Evolutionary conservation across 2,888 invertebrate genomes (phyloP), one percentile per base, ranked within the genome.

Genomic region (Formica aserva): DNA sequence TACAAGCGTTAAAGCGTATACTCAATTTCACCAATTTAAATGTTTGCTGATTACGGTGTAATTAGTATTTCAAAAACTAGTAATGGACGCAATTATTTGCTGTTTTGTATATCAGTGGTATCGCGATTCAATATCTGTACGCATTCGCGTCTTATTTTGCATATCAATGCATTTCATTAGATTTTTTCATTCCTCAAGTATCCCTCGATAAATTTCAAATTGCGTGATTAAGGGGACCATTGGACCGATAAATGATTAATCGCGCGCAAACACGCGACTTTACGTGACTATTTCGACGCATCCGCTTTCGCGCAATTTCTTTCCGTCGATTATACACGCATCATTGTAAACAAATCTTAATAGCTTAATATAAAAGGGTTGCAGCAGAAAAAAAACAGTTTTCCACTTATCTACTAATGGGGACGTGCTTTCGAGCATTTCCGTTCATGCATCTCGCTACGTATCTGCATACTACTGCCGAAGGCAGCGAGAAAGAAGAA

Each of bases 91-190:
- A 71, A 80, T 80, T 71, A 80, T 80, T 80, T 80, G 35, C 13
- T 41, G 15, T 60, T 60, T 62, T 35, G 48, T 45, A 15, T 35
- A 69, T 60, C 60, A 8, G 32, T 26, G 6, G 18, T 57, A 69
- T 78, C 60, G 32, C 69, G 45, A 78, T 67, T 32, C 69, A 26
- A 78, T 80, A 80, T 69, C 78, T 62, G n/a, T 1, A 22, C 18
- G 2, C 60, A 11, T 45, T 22, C 57, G 41, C 77, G 15, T 57
- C 48, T 57, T 60, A 62, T 45, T 80, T 71, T 80, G 71, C 78
- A 80, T 80, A 80, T 80, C 78, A 80, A 71, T 80, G 78, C 71
- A 35, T 69, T 80, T 80, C 60, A 78, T 78, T 78, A 69, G 45
- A 69, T 80, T 62, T 60, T 71, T 71, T 65, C 8, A 71, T 80